Base-by-base conservation (phyloP, 1,140 invertebrate genomes). In the Brachionus angularis region DNA sequence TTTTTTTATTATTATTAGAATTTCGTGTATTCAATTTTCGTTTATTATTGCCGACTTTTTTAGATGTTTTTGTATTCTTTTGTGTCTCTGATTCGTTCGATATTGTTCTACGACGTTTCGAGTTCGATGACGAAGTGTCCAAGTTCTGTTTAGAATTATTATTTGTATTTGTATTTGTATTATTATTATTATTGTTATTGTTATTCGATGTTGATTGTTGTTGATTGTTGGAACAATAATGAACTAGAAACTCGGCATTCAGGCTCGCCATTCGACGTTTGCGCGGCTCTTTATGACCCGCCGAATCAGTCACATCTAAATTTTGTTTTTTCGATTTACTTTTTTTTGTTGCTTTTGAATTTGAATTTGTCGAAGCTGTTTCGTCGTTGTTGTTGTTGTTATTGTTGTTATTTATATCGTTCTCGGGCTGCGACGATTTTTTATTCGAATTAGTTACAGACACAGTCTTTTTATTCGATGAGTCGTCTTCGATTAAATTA, bases 201-300 rank as follows among this genome's bases (percentile, higher is more conserved):
- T 39, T 39, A n/a, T n/a, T n/a, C n/a, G n/a, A n/a, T n/a, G n/a
- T n/a, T n/a, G n/a, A n/a, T n/a, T n/a, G n/a, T n/a, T n/a, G n/a
- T n/a, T n/a, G n/a, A n/a, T n/a, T n/a, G n/a, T n/a, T n/a, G n/a
- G 47, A 12, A 50, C 64, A 70, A 70, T 70, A 50, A 10, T 70
- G 64, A 21, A 70, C 31, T 23, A 50, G 12, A 25, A 50, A 29
- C 18, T 49, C 31, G 21, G 64, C 64, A 21, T 49, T 70, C 10
- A 70, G 16, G 27, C 46, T 70, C 5, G 64, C 44, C 25, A 70
- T 49, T 33, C 64, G 46, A 4, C 46, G 34, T 33, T 70, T 47
- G 8, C 64, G 42, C 1, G 64, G 64, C 27, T 70, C 42, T 16
- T 46, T 47, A 0, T 1, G 39, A 0, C 10, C 5, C 5, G 23